Base-by-base conservation (phyloP, 2,888 invertebrate species). In the Volucella bombylans region DNA sequence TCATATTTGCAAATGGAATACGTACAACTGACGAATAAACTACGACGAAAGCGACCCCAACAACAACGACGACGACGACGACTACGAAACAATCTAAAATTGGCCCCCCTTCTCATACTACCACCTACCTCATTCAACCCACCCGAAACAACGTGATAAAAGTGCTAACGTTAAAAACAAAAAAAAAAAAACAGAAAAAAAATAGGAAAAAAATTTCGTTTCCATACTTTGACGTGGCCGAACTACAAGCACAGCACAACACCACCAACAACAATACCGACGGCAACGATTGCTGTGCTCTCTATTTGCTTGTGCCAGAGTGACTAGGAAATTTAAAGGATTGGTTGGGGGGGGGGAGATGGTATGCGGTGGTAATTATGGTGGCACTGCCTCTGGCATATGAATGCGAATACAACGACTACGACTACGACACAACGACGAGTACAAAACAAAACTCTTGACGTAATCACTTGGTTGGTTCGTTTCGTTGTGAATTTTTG, bases 151-250 rank as follows among this genome's bases (percentile, higher is more conserved):
- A 68, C 67, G 62, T 77, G 71, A 72, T 54, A 68, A 61, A 82
- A 54, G 38, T 47, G 43, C 49, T 72, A 65, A 65, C 49, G 41
- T 54, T 14, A 61, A 77, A 68, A 55, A 45, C 52, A 74, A 57
- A 39, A 38, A 64, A 15, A 45, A 57, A 65, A 43, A 31, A 14
- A 23, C n/a, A n/a, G 43, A 50, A 45, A 57, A 65, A 50, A 59
- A 14, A 59, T 18, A 61, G 9, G 11, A n/a, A 59, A 9, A 45
- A n/a, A 14, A 49, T 15, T 65, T 55, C 59, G 49, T 77, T 67
- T 61, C 76, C 50, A 73, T 76, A 81, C 55, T 87, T 86, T 86
- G 87, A 87, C 86, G 86, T 87, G 81, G 86, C 83, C 39, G 61
- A 77, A 82, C 72, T 85, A 68, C 67, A 41, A 64, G 73, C 61